These are phyloP conservation scores for Mus spicilegus DNA, from an alignment of 2,113 vertebrate genomes.

Conservation along the genomic window DNA sequence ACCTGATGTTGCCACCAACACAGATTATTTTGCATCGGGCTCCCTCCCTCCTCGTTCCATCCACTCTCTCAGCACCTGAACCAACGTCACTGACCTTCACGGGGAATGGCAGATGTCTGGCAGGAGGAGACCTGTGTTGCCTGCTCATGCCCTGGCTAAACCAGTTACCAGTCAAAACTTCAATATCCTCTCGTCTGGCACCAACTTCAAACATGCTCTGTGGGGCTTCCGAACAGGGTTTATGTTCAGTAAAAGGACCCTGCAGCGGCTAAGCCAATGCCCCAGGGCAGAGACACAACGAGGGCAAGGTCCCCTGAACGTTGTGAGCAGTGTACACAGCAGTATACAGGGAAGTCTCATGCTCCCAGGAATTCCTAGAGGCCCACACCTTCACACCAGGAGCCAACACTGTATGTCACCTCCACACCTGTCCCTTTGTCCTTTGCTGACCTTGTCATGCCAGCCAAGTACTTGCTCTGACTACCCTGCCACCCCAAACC, in stretches of 20 bases:
- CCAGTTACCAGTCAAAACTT: not conserved
- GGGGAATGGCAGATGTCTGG: too few relatives aligned
- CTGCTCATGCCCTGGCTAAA: not conserved
- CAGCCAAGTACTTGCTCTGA: not conserved
- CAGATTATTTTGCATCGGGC: not conserved
- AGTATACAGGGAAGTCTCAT: not conserved
- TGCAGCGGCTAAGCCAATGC: rapidly evolving
- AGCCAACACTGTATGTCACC: not conserved
- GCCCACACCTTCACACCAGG: not conserved
- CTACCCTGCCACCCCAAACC: not conserved
- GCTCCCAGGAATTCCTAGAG: not conserved
- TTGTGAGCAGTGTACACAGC: not conserved
- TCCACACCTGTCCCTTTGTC: not conserved
- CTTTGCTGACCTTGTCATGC: not conserved
- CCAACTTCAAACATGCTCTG: not conserved
- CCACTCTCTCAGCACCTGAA: not conserved
- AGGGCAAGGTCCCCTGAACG: too few relatives aligned
- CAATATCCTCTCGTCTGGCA: not conserved
- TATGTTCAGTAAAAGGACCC: not conserved
- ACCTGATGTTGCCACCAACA: not conserved
- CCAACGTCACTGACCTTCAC: not conserved
- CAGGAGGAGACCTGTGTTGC: not conserved
- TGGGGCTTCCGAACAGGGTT: not conserved
- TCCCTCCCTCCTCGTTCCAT: rapidly evolving
- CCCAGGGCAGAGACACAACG: rapidly evolving